Base-by-base conservation (phyloP, 2,113 vertebrate genomes). In the Platichthys flesus region DNA sequence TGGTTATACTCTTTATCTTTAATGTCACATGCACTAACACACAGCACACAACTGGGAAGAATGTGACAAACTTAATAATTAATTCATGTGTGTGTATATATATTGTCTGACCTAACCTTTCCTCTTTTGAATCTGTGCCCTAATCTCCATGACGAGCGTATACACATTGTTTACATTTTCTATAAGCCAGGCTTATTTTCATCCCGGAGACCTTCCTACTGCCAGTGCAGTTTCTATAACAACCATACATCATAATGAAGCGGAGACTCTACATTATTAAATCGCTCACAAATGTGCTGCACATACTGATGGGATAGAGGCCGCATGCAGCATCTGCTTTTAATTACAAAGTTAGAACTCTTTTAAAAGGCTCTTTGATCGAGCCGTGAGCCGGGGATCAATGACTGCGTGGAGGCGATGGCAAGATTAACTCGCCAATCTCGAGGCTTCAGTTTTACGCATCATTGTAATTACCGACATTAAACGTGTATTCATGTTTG, bases 151-250 rank as follows among this genome's bases (percentile, higher is more conserved):
- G 24, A 60, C 68, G 66, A 62, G 18, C 45, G 74, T 64, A 68
- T 73, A 35, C 10, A 79, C 69, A 61, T 28, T 52, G 45, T n/a
- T 67, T 45, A 37, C 31, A 8, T 54, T 67, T 71, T 64, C 40
- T 23, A 4, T 84, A 67, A 66, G 52, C 57, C 49, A 3, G 71
- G 35, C 71, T 71, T 81, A 73, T 82, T 65, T 65, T 81, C 37
- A 82, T 74, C 82, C 54, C 54, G 7, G 67, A 74, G 67, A 81
- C 21, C 54, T 70, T 78, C 52, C 35, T 61, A 40, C 35, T 63
- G 24, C 24, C 28, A 72, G 52, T 49, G 37, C 76, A 55, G 88
- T 92, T 92, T 90, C 90, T 90, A 90, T 85, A 88, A 88, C 89
- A 89, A 91, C 90, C 81, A 74, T 85, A 85, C 76, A 78, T 72